Evolutionary conservation across 2,797 vertebrate species (phyloP).

Genomic region (Poeciliopsis presidionis): DNA sequence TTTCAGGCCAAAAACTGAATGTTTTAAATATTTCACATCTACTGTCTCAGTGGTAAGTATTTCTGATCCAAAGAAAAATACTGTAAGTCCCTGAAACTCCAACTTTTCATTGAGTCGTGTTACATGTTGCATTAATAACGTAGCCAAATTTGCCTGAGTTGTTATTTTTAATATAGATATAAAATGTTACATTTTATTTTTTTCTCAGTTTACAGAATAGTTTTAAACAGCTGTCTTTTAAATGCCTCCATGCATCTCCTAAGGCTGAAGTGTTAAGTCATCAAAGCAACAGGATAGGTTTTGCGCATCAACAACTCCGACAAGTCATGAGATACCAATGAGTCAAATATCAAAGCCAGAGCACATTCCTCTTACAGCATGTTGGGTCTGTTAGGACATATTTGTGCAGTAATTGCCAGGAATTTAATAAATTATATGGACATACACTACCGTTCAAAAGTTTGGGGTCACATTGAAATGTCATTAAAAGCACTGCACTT

Average conservation of each 20-base stretch:
- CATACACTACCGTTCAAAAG: too few species aligned
- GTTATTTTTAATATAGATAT: background rate
- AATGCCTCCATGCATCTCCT: background rate
- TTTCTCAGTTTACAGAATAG: background rate
- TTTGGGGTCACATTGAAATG: too few species aligned
- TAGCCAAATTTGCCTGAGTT: background rate
- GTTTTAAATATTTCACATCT: background rate
- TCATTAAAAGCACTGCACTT: too few species aligned
- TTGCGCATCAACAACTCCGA: background rate
- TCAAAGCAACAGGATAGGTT: background rate
- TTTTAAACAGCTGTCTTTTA: background rate
- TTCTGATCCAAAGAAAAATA: background rate
- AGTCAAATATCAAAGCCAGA: conserved; percentile 16
- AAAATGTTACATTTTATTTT: background rate
- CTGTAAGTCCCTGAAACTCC: background rate
- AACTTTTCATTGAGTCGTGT: background rate
- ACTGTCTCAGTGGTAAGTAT: background rate
- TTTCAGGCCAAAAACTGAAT: background rate
- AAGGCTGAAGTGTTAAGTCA: conserved; percentile 2
- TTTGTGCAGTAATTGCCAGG: conserved; percentile 16
- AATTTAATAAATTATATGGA: conserved; percentile 17
- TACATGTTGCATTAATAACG: background rate
- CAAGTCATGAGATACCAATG: conserved; percentile 38
- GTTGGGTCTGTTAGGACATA: conserved; percentile 17
- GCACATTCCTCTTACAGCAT: conserved; percentile 27